Conservation (phyloP, 2,113 vertebrate species). For the Danionella cerebrum region DNA sequence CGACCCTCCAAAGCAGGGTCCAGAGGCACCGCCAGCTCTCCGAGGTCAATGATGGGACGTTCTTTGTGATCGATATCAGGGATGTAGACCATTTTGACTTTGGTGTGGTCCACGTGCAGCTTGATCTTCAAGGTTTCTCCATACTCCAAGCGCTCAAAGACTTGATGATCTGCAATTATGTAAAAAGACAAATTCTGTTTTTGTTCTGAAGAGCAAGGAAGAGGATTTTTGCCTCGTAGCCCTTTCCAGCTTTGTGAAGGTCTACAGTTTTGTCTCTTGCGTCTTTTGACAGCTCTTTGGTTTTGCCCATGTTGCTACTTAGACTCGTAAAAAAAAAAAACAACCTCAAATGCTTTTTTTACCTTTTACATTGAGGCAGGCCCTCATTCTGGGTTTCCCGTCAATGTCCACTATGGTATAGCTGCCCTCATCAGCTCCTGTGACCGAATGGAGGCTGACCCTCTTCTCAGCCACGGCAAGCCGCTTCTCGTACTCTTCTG, state of each 20-base stretch:
- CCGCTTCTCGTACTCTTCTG: constrained; percentile 49
- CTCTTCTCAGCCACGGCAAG: constrained; percentile 46
- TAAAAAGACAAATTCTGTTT: neutral
- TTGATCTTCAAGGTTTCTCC: constrained; percentile 54
- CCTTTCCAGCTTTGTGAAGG: too few species aligned
- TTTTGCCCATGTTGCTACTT: too few species aligned
- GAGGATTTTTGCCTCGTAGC: too few species aligned
- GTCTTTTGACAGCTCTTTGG: too few species aligned
- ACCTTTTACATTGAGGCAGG: constrained; percentile 66
- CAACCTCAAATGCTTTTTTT: too few species aligned
- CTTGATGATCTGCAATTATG: constrained; percentile 54
- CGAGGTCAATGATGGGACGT: constrained; percentile 49
- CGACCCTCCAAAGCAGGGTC: constrained; percentile 56
- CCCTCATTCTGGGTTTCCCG: constrained; percentile 49
- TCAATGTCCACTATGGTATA: constrained; percentile 57
- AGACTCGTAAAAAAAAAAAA: too few species aligned
- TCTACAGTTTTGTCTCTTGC: too few species aligned
- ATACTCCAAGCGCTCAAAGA: constrained; percentile 39
- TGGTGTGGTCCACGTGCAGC: constrained; percentile 49
- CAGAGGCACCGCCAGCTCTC: constrained; percentile 40
- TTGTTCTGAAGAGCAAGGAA: too few species aligned
- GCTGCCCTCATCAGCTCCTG: constrained; percentile 60
- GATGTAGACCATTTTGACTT: constrained; percentile 52
- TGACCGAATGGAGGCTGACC: constrained; percentile 53
- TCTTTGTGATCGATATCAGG: constrained; percentile 46